Conservation (phyloP, 2,113 vertebrate genomes). For the Ariopsis seemanni region DNA sequence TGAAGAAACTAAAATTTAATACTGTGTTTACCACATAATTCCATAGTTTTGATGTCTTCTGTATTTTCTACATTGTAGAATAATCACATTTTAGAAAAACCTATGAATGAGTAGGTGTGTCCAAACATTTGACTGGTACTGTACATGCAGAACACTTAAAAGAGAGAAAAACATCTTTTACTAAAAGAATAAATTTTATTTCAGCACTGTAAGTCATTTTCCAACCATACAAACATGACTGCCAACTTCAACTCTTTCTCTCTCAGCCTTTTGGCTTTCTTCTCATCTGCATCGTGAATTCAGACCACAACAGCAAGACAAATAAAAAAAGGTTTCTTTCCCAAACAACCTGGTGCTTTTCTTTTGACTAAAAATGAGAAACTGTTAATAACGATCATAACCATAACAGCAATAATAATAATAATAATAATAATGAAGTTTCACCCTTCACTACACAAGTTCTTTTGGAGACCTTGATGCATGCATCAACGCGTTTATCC, state of each 20-base stretch:
- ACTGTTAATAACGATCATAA: constrained; percentile 77
- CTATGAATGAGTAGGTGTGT: too few species aligned
- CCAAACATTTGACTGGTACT: too few species aligned
- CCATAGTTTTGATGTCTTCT: too few species aligned
- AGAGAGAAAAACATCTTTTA: constrained; percentile 61
- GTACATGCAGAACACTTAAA: background rate
- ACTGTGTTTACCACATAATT: too few species aligned
- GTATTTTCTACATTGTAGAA: too few species aligned
- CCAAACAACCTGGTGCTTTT: constrained; percentile 79
- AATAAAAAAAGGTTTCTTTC: constrained; percentile 70
- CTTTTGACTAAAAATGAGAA: constrained; percentile 78
- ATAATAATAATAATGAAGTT: constrained; percentile 67
- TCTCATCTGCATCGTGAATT: constrained; percentile 75
- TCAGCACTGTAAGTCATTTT: constrained; percentile 84
- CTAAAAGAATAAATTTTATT: constrained; percentile 88
- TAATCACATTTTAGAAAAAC: too few species aligned
- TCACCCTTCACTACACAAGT: constrained; percentile 75
- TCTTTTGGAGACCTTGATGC: constrained; percentile 64
- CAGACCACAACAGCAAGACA: constrained; percentile 78
- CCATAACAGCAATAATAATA: constrained; percentile 78
- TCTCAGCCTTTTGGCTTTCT: constrained; percentile 64
- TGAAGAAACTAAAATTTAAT: too few species aligned
- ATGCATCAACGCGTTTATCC: constrained; percentile 58
- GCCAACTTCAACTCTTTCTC: constrained; percentile 71
- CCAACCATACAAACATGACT: constrained; percentile 82